Evolutionary conservation across 2,797 vertebrate species (phyloP).

Genomic region (Halcyon chelicuti): DNA sequence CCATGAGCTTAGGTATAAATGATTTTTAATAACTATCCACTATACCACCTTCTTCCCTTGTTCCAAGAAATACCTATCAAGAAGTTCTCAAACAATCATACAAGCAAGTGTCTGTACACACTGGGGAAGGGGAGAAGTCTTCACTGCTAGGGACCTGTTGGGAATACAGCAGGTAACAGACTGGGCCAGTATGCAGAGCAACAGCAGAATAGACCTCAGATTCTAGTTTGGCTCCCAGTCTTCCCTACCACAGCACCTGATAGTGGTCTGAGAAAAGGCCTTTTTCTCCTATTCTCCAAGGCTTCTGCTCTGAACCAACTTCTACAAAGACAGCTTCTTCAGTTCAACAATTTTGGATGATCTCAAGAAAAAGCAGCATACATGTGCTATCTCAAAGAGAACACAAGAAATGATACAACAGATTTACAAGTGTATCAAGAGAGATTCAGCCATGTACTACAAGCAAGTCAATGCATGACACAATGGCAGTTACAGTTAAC

Average conservation of each 20-base stretch:
- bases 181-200: fast-evolving
- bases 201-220: neutral
- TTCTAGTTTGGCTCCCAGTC: neutral
- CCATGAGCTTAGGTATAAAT: neutral
- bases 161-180: neutral
- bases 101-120: neutral
- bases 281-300: neutral
- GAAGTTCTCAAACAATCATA: neutral
- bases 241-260: neutral
- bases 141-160: neutral
- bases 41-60: neutral
- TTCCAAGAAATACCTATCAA: neutral
- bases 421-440: neutral
- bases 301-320: neutral
- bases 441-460: neutral
- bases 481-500: neutral
- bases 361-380: neutral
- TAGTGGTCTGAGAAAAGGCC: fast-evolving
- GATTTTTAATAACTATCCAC: neutral
- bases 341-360: neutral
- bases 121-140: neutral
- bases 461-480: neutral
- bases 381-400: fast-evolving
- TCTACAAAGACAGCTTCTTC: neutral
- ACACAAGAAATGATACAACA: fast-evolving